Base-by-base conservation (phyloP, 2,797 vertebrate species). In the Hypotaenidia philippensis region DNA sequence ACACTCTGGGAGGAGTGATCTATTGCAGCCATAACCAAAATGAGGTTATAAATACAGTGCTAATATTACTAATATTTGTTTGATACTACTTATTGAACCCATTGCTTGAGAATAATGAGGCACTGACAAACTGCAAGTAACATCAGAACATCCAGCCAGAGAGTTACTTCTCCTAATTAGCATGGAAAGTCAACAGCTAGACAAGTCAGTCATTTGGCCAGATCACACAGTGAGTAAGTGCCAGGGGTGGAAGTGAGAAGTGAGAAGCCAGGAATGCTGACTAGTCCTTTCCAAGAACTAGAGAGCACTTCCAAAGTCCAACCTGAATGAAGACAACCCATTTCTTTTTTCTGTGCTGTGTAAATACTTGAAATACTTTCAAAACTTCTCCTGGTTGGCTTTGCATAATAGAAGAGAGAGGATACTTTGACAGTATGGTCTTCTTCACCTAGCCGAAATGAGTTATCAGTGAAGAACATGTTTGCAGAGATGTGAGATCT, bases 351-450 rank as follows among this genome's bases (percentile, higher is more conserved):
- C 34, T 59, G 29, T 83, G 21, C 60, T 61, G 12, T 83, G 36
- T 56, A 86, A 83, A 93, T 63, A 60, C 50, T 76, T 91, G 21
- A 84, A 84, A 63, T 78, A 45, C 23, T 83, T 96, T 66, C 15
- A 71, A 64, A 95, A 75, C 15, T 17, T 57, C 34, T 91, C 7
- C 29, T 85, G 25, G 57, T 91, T 81, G 72, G 31, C 32, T 71
- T 85, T 85, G 34, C 49, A 4, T 75, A 57, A 25, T n/a, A 55
- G 81, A 68, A 83, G 57, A 83, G 41, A 41, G 19, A 22, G 1
- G 5, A 52, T 53, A 74, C 45, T 78, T 91, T 71, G 57, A 65
- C 71, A 65, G 6, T 34, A 20, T 12, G 38, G 10, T 69, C 69
- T 86, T 91, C 89, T 69, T 83, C 63, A 82, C 59, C 36, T 70